Evolutionary conservation across 2,888 invertebrate species (phyloP).

Genomic region (Epicampocera succincta): DNA sequence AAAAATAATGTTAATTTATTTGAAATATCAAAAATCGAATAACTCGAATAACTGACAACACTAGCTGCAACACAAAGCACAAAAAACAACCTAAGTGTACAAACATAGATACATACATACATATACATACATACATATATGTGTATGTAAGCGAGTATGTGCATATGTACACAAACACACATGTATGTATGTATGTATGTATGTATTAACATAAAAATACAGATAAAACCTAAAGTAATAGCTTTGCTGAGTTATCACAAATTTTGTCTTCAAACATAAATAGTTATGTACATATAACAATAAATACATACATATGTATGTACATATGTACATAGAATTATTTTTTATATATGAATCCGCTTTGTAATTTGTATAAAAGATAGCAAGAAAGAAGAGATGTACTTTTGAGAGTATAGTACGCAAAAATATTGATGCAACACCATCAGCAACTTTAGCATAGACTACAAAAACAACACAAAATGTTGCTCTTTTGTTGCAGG

Average conservation of each 20-base stretch:
- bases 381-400: constrained; percentile 27
- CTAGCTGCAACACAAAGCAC: neutral
- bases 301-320: too few relatives aligned
- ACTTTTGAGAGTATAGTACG: constrained; percentile 27
- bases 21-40: too few relatives aligned
- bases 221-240: constrained; percentile 49
- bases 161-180: too few relatives aligned
- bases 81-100: neutral
- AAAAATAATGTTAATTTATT: too few relatives aligned
- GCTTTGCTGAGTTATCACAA: constrained; percentile 56
- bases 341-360: constrained; percentile 15
- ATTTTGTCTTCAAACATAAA: constrained; percentile 10
- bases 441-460: constrained; percentile 27
- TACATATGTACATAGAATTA: neutral
- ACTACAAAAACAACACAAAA: constrained; percentile 34
- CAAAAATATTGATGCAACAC: constrained; percentile 53
- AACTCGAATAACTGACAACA: too few relatives aligned
- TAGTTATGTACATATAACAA: too few relatives aligned
- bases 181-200: too few relatives aligned
- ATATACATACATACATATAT: too few relatives aligned
- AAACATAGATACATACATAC: too few relatives aligned
- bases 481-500: constrained; percentile 74
- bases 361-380: constrained; percentile 37
- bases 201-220: neutral
- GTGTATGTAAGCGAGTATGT: too few relatives aligned